A percentile compares a stretch with the other conserved stretches of the same genome.
Evolutionary conservation across 2,113 vertebrate species (phyloP).

Genomic region (Elaphurus davidianus): DNA sequence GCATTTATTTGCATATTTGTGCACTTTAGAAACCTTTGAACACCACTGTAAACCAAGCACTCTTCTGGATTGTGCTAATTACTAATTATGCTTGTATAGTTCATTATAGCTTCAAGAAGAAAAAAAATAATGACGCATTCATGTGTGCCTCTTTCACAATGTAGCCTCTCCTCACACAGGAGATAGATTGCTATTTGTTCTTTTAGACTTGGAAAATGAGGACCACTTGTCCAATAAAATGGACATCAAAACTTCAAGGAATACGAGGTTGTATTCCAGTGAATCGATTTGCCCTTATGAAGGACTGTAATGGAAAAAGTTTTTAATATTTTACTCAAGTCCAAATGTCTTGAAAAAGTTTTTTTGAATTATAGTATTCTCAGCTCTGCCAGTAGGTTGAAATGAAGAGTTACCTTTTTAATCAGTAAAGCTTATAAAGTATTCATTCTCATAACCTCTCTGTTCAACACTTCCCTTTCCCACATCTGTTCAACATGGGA

Average conservation of each 20-base stretch:
- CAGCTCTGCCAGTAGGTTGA: not conserved
- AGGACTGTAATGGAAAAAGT: not conserved
- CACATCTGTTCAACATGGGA: not conserved
- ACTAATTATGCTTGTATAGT: not conserved
- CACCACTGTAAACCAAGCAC: not conserved
- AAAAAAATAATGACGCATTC: not conserved
- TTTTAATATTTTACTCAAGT: slow-evolving; percentile 23
- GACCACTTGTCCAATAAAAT: not conserved
- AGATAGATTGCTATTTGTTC: not conserved
- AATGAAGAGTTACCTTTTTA: slow-evolving; percentile 42
- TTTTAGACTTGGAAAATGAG: not conserved
- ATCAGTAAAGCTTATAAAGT: slow-evolving; percentile 52
- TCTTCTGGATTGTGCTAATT: not conserved
- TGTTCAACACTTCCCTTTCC: not conserved
- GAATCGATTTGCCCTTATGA: not conserved
- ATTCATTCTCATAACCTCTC: slow-evolving; percentile 38
- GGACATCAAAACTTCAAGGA: not conserved
- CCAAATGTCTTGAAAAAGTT: not conserved
- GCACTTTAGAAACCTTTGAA: not conserved
- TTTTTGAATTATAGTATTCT: slow-evolving; percentile 7
- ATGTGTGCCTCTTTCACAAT: not conserved
- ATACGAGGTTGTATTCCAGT: not conserved
- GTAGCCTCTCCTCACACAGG: not conserved
- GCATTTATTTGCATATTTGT: not conserved
- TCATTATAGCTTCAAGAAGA: not conserved